Percentiles rank a stretch among this genome's conserved stretches.
phyloP scores from a whole-genome alignment of 2,797 vertebrate species.

The Apogon talboti region DNA sequence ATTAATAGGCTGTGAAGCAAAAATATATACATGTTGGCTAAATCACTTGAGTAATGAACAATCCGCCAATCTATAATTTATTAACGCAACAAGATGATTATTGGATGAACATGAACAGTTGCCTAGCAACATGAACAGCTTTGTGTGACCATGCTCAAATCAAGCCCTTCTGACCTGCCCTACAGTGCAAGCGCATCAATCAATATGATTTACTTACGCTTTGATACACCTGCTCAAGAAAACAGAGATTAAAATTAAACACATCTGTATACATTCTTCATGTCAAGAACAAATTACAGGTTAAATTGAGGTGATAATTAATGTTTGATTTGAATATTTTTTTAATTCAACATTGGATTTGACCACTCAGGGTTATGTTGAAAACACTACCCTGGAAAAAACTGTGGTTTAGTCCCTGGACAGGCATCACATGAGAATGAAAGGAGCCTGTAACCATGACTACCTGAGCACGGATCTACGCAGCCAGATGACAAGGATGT shows the following conservation, averaged over 20 bases:
- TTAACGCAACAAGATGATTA: conserved; percentile 49
- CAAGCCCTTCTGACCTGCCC: conserved; percentile 41
- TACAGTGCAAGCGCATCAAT: conserved; percentile 34
- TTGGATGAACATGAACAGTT: conserved; percentile 64
- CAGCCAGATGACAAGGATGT: conserved; percentile 58
- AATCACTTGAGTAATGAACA: conserved; percentile 42
- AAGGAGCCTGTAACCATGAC: conserved; percentile 77
- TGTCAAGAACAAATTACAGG: background rate
- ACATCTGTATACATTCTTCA: background rate
- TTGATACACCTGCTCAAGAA: conserved; percentile 48
- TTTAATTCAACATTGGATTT: too few species aligned
- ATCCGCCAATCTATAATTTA: conserved; percentile 65
- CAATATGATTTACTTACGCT: conserved; percentile 63
- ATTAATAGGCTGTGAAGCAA: background rate
- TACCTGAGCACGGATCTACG: conserved; percentile 68
- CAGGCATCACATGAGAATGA: conserved; percentile 53
- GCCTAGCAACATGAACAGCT: conserved; percentile 72
- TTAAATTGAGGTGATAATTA: background rate
- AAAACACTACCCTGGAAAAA: conserved; percentile 29
- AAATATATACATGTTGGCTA: conserved; percentile 23
- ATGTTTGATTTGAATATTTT: background rate
- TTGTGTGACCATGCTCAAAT: conserved; percentile 41
- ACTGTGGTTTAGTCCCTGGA: conserved; percentile 44
- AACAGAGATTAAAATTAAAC: conserved; percentile 19
- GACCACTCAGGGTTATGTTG: background rate